Evolutionary conservation across 2,888 invertebrate genomes (phyloP).

Genomic region (Amiota mariae): DNA sequence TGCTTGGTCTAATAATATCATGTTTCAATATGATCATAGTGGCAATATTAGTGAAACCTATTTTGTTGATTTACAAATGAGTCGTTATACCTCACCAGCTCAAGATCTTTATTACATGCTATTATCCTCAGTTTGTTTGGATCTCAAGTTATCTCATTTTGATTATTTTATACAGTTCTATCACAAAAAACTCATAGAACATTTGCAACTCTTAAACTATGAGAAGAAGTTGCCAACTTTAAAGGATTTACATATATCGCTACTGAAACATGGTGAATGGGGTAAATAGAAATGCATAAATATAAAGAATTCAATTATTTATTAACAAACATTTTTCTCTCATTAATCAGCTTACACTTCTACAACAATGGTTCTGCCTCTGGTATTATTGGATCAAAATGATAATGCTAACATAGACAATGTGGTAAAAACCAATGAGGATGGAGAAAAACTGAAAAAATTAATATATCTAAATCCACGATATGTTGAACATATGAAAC

Average conservation of each 20-base stretch:
- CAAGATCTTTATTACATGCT: constrained; percentile 68
- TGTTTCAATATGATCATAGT: constrained; percentile 62
- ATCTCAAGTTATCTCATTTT: constrained; percentile 61
- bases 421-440: constrained; percentile 46
- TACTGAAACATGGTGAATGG: constrained; percentile 60
- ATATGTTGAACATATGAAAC: constrained; percentile 53
- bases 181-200: constrained; percentile 56
- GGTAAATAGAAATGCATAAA: constrained; percentile 50
- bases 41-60: constrained; percentile 56
- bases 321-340: not conserved
- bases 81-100: constrained; percentile 67
- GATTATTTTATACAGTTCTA: constrained; percentile 66
- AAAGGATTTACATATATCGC: constrained; percentile 56
- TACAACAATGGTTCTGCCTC: constrained; percentile 48
- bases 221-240: constrained; percentile 56
- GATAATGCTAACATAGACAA: constrained; percentile 59
- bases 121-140: constrained; percentile 59
- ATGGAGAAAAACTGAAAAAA: constrained; percentile 50
- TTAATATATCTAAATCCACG: constrained; percentile 48
- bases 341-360: constrained; percentile 51
- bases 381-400: constrained; percentile 58
- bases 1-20: constrained; percentile 69
- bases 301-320: not conserved
- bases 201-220: constrained; percentile 59
- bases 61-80: constrained; percentile 68